Conservation (phyloP, 2,888 invertebrate genomes). For the Ophion costatus region DNA sequence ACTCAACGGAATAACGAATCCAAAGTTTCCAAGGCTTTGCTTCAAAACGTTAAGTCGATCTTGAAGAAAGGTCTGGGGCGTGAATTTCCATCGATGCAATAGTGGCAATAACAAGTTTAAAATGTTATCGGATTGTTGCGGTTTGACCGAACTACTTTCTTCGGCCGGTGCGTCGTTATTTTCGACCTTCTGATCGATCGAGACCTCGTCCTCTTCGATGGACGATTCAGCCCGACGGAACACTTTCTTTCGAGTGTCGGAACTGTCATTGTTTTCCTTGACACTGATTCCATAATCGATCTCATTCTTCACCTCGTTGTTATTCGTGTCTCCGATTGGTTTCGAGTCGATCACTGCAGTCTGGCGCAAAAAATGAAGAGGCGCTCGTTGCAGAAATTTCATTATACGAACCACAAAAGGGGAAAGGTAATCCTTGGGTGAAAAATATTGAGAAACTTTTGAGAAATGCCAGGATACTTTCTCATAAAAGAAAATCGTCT, state of each 20-base stretch:
- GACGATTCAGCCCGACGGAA: conserved; percentile 13
- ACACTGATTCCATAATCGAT: conserved; percentile 60
- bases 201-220: conserved; percentile 7
- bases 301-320: conserved; percentile 65
- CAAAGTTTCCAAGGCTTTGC: conserved; percentile 69
- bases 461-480: neutral
- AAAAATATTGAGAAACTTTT: neutral
- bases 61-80: conserved; percentile 73
- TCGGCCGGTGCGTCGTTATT: conserved; percentile 26
- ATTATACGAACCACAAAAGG: neutral
- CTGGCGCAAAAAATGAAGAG: conserved; percentile 18
- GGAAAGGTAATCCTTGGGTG: neutral
- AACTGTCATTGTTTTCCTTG: conserved; percentile 6
- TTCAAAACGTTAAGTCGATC: conserved; percentile 71
- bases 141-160: conserved; percentile 2
- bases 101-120: conserved; percentile 72
- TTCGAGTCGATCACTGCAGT: conserved; percentile 58
- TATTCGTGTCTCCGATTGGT: conserved; percentile 64
- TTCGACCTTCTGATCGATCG: neutral
- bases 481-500: too few relatives aligned
- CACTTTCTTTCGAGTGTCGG: conserved; percentile 6
- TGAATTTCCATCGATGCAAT: conserved; percentile 73
- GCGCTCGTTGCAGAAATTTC: too few relatives aligned
- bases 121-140: conserved; percentile 19
- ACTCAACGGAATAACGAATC: conserved; percentile 51